A percentile compares a stretch with the other conserved stretches of the same genome.
These are phyloP conservation scores for Troides oblongomaculatus DNA, from an alignment of 2,888 invertebrate species.

Conservation along the genomic window DNA sequence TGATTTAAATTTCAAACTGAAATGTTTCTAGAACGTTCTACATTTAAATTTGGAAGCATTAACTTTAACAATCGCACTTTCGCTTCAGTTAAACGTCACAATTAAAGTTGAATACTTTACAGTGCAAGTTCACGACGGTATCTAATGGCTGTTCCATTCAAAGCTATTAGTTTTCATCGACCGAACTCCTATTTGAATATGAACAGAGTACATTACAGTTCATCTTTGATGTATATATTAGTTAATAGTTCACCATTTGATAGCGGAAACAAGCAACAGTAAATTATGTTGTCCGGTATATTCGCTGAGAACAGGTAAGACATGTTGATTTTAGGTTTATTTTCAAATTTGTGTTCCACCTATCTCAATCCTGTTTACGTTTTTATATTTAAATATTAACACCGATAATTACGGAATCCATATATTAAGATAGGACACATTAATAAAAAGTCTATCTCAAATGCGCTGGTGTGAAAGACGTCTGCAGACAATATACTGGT, in stretches of 20 bases:
- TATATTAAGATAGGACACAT: neutral
- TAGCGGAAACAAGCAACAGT: slow-evolving; percentile 11
- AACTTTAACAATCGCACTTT: neutral
- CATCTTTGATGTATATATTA: slow-evolving; percentile 7
- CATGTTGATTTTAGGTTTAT: slow-evolving; percentile 12
- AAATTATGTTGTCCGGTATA: slow-evolving; percentile 6
- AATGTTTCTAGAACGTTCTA: neutral
- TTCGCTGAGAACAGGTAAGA: slow-evolving; percentile 7
- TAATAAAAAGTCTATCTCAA: neutral
- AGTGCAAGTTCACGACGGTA: slow-evolving; percentile 2
- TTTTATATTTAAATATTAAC: neutral
- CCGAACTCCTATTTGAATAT: slow-evolving; percentile 10
- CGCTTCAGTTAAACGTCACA: neutral
- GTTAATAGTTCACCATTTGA: slow-evolving; percentile 12
- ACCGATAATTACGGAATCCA: neutral
- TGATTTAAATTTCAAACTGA: neutral
- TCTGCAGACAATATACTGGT: neutral
- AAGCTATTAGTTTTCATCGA: slow-evolving; percentile 6
- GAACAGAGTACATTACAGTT: slow-evolving; percentile 3
- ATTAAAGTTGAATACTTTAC: slow-evolving; percentile 12
- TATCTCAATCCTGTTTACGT: neutral
- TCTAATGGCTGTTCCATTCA: slow-evolving; percentile 4
- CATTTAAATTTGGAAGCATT: neutral
- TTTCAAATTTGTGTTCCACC: slow-evolving; percentile 14
- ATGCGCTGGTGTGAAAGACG: neutral